Base-by-base conservation (phyloP, 1,140 invertebrate genomes). In the Triops longicaudatus region DNA sequence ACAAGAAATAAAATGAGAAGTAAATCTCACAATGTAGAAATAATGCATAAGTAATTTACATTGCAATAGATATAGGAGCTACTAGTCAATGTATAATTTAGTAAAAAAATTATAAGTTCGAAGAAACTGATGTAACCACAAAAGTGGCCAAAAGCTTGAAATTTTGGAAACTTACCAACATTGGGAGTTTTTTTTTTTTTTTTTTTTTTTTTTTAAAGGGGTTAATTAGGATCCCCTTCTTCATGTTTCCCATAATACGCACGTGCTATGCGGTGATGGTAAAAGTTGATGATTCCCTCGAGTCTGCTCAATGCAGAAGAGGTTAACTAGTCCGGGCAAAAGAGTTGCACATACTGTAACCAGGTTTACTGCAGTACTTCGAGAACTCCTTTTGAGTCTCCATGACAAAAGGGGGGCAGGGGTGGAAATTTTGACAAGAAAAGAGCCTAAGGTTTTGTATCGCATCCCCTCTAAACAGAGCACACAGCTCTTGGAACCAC, bases 321-420 rank as follows among this genome's bases (percentile, higher is more conserved):
- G 50, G n/a, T 63, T 63, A 63, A 63, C 50, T 6, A 63, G 50
- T 63, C 50, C 10, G 50, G 22, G 50, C n/a, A n/a, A 22, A 22
- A n/a, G 50, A 10, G 14, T 63, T 63, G 14, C 50, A 63, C 50
- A 63, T 63, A 63, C 50, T 63, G 50, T 63, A n/a, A 22, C 50
- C 50, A 63, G 50, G 50, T 63, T 63, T 10, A n/a, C n/a, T n/a
- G n/a, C n/a, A 22, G 50, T 63, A 63, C 44, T 22, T 12, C 44
- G 14, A 22, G 14, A 63, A 63, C 1, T n/a, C 26, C 14, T 17
- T 26, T 9, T 17, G 0, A 26, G 26, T 75, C 31, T 27, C 6
- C 26, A 14, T 31, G 73, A 73, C 73, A 73, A 73, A 73, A 27
- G 31, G 14, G 11, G 27, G n/a, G 37, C 37, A 75, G 74, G 43